A percentile compares a stretch with the other conserved stretches of the same genome.
Evolutionary conservation across 1,140 invertebrate species (phyloP).

Genomic region (Phocides pigmalion): DNA sequence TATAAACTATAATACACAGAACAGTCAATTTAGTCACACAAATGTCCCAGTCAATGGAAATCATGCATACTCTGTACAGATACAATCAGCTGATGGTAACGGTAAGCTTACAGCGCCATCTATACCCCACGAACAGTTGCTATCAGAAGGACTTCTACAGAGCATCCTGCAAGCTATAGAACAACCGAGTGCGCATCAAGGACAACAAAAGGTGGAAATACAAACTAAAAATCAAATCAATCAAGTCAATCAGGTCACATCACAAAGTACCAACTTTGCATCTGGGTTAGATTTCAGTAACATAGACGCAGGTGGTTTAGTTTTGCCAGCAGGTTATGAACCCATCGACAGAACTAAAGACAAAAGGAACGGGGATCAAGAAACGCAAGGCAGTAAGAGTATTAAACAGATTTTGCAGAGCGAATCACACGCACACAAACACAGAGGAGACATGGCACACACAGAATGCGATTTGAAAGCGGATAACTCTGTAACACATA

Average conservation of each 20-base stretch:
- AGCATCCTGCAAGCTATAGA: slow-evolving; percentile 87
- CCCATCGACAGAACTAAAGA: slow-evolving; percentile 65
- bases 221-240: slow-evolving; percentile 42
- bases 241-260: slow-evolving; percentile 33
- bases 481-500: slow-evolving; percentile 66
- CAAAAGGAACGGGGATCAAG: slow-evolving; percentile 48
- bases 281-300: slow-evolving; percentile 34
- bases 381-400: slow-evolving; percentile 53
- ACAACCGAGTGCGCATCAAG: too few relatives aligned
- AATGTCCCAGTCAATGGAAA: slow-evolving; percentile 86
- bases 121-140: slow-evolving; percentile 88
- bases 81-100: slow-evolving; percentile 85
- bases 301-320: slow-evolving; percentile 52
- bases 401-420: slow-evolving; percentile 52
- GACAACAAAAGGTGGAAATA: slow-evolving; percentile 36
- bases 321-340: slow-evolving; percentile 70
- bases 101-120: slow-evolving; percentile 69
- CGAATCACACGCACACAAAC: slow-evolving; percentile 50
- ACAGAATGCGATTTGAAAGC: slow-evolving; percentile 67
- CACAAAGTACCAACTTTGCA: slow-evolving; percentile 32
- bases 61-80: slow-evolving; percentile 89
- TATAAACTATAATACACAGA: slow-evolving; percentile 45
- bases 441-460: slow-evolving; percentile 59
- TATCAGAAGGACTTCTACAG: slow-evolving; percentile 90
- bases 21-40: slow-evolving; percentile 34